phyloP scores from a whole-genome alignment of 2,888 invertebrate genomes.

The Caenorhabditis imperialis region DNA sequence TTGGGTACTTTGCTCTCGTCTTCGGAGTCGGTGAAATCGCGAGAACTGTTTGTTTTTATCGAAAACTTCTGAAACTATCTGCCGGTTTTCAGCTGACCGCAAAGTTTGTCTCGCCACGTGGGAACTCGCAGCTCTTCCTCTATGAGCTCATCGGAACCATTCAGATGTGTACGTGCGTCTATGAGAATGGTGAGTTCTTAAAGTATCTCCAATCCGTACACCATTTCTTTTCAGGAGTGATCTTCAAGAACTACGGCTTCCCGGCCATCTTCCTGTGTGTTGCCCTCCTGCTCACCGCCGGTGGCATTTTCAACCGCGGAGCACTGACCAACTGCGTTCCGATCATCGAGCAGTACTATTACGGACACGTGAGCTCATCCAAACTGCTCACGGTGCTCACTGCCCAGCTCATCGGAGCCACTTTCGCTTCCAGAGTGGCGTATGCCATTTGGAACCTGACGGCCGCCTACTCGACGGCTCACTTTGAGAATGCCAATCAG shows the following conservation, averaged over 20 bases:
- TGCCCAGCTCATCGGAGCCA: conserved; percentile 70
- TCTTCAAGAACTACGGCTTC: conserved; percentile 72
- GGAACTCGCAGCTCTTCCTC: conserved; percentile 51
- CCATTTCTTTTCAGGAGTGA: conserved; percentile 58
- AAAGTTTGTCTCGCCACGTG: conserved; percentile 44
- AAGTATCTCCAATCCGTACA: too few species aligned
- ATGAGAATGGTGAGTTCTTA: conserved; percentile 76
- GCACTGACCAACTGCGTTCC: conserved; percentile 70
- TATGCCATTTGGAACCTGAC: conserved; percentile 71
- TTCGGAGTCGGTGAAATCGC: conserved; percentile 53
- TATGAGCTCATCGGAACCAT: conserved; percentile 66
- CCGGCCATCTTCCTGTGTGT: conserved; percentile 71
- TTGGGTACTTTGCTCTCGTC: conserved; percentile 52
- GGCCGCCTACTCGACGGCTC: conserved; percentile 61
- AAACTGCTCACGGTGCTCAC: conserved; percentile 63
- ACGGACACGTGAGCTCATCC: conserved; percentile 57
- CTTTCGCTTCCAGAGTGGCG: conserved; percentile 70
- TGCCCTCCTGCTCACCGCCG: conserved; percentile 62
- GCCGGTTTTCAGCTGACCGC: conserved; percentile 50
- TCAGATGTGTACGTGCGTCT: conserved; percentile 77
- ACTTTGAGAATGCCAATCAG: conserved; percentile 58
- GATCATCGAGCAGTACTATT: conserved; percentile 65
- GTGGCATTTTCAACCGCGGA: conserved; percentile 67
- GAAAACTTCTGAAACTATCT: background rate
- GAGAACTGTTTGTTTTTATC: conserved; percentile 48